Evolutionary conservation across 2,888 invertebrate genomes (phyloP).

Genomic region (Calameuta pallipes): DNA sequence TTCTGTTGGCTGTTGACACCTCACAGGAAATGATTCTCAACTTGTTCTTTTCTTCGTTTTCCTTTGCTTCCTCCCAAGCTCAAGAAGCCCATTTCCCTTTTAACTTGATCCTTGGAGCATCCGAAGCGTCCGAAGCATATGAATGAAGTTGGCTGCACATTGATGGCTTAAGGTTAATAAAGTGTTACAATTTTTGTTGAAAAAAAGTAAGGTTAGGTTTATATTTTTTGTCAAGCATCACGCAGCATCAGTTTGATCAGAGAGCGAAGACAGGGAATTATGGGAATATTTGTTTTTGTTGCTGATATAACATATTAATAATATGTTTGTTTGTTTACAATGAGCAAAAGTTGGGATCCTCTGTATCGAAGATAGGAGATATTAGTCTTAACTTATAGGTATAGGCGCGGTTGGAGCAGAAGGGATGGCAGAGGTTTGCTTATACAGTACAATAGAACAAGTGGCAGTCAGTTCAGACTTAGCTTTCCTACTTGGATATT

Average conservation of each 20-base stretch:
- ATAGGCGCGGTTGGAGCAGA: constrained; percentile 41
- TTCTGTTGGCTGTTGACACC: constrained; percentile 19
- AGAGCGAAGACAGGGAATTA: background rate
- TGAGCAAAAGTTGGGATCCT: constrained; percentile 22
- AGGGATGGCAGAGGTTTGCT: constrained; percentile 30
- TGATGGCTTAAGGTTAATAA: background rate
- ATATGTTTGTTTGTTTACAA: background rate
- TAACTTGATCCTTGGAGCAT: background rate
- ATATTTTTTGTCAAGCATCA: background rate
- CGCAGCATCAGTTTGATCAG: background rate
- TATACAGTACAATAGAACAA: constrained; percentile 31
- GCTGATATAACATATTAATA: background rate
- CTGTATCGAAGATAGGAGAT: constrained; percentile 28
- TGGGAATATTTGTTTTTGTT: background rate
- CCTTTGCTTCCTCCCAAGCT: background rate
- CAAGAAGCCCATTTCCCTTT: background rate
- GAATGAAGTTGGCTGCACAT: background rate
- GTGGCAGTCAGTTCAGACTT: constrained; percentile 34
- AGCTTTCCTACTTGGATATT: constrained; percentile 7
- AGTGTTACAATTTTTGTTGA: background rate
- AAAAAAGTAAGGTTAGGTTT: background rate
- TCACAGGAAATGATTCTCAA: constrained; percentile 18
- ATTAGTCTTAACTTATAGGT: constrained; percentile 37
- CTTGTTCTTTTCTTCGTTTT: background rate
- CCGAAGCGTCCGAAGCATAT: background rate